Conservation (phyloP, 2,797 vertebrate genomes). For the Rousettus madagascariensis region DNA sequence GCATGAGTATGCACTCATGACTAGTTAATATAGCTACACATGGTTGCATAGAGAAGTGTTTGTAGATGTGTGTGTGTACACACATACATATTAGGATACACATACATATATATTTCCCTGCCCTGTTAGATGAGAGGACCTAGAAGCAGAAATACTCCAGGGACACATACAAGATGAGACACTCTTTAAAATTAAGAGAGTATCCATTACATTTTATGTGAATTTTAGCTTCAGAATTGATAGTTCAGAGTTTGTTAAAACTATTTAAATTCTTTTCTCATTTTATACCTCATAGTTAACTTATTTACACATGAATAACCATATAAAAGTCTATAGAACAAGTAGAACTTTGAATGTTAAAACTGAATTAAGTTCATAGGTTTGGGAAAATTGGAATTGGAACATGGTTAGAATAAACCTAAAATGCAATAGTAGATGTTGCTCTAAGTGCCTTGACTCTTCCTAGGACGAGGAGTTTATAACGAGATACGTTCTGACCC, state of each 20-base stretch:
- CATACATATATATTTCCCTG: neutral
- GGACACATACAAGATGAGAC: neutral
- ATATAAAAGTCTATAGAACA: neutral
- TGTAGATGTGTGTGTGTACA: neutral
- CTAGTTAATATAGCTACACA: neutral
- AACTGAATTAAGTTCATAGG: neutral
- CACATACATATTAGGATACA: too few species aligned
- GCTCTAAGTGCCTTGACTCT: neutral
- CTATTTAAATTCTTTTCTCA: neutral
- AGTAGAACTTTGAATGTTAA: neutral
- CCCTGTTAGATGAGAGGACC: neutral
- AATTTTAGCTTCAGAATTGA: slow-evolving; percentile 13
- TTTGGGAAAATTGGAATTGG: neutral
- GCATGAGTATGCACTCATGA: neutral
- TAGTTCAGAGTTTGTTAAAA: neutral
- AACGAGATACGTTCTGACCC: neutral
- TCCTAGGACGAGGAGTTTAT: neutral
- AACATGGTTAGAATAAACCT: neutral
- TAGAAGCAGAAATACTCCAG: neutral
- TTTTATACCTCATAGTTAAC: neutral
- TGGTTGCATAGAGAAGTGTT: neutral
- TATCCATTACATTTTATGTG: neutral
- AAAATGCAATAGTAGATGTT: neutral
- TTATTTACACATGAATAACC: neutral
- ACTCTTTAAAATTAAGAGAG: neutral